Conservation (phyloP, 1,140 invertebrate species). For the Cydia strobilella region DNA sequence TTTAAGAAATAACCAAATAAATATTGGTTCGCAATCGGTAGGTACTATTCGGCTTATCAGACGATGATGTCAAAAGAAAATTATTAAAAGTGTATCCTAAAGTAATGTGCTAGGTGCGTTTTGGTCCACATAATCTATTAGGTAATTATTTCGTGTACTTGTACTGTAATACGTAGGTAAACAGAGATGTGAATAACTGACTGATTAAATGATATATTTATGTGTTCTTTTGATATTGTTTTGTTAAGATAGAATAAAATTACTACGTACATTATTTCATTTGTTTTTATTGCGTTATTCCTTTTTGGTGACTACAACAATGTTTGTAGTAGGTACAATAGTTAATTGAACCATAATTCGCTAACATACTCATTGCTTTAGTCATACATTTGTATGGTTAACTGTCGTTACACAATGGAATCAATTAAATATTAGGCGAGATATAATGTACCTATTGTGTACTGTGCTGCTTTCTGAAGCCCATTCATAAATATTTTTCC, state of each 20-base stretch:
- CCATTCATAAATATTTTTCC: too few species aligned
- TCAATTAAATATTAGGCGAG: too few species aligned
- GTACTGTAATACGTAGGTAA: neutral
- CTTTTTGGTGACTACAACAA: neutral
- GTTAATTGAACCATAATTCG: too few species aligned
- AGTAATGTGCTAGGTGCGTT: neutral
- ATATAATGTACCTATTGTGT: too few species aligned
- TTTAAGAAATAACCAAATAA: too few species aligned
- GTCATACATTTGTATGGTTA: too few species aligned
- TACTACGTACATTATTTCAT: neutral
- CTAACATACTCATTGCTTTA: too few species aligned
- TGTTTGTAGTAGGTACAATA: too few species aligned
- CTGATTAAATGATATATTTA: slow-evolving; percentile 29
- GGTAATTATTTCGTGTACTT: neutral
- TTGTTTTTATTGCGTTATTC: neutral
- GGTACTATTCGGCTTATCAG: neutral
- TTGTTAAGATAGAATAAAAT: slow-evolving; percentile 30
- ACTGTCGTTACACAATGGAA: too few species aligned
- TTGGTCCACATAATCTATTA: neutral
- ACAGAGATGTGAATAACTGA: slow-evolving; percentile 5
- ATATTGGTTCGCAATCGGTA: too few species aligned
- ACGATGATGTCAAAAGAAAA: neutral
- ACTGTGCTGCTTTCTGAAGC: too few species aligned
- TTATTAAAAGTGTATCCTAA: neutral
- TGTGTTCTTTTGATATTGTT: slow-evolving; percentile 26